A percentile compares a stretch with the other conserved stretches of the same genome.
Evolutionary conservation across 2,888 invertebrate species (phyloP).

Genomic region (Notodonta dromedarius): DNA sequence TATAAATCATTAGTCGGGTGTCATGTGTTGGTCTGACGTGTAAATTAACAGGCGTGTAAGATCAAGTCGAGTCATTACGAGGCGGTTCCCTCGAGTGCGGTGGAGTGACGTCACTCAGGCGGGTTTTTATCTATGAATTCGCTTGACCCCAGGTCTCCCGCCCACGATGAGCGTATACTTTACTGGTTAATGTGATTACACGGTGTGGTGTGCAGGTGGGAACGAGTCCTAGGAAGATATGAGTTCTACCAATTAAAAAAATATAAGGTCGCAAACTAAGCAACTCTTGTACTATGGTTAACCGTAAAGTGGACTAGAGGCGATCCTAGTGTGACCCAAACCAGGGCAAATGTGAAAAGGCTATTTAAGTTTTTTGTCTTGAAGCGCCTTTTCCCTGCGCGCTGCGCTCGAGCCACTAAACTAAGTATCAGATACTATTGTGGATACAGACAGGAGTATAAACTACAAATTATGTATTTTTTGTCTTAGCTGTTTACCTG

Average conservation of each 20-base stretch:
- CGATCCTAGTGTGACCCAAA: too few species aligned
- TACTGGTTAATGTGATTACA: slow-evolving; percentile 43
- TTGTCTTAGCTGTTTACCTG: too few species aligned
- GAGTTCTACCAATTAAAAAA: background rate
- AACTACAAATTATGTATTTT: too few species aligned
- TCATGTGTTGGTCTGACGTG: slow-evolving; percentile 51
- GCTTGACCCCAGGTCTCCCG: slow-evolving; percentile 76
- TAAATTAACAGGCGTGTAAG: slow-evolving; percentile 73
- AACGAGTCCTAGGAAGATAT: slow-evolving; percentile 22
- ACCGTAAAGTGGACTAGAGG: too few species aligned
- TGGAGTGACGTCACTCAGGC: slow-evolving; percentile 64
- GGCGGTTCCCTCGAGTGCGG: slow-evolving; percentile 11
- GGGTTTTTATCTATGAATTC: slow-evolving; percentile 74
- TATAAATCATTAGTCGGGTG: slow-evolving; percentile 60
- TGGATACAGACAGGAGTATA: too few species aligned
- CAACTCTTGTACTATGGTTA: too few species aligned
- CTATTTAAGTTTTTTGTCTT: too few species aligned
- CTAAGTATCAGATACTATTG: too few species aligned
- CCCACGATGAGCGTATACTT: slow-evolving; percentile 61
- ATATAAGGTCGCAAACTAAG: background rate
- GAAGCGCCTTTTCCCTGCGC: too few species aligned
- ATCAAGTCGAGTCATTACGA: slow-evolving; percentile 65
- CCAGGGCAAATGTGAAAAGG: too few species aligned
- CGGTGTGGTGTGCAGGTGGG: slow-evolving; percentile 33
- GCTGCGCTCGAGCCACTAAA: too few species aligned